These are phyloP conservation scores for Danio tinwini DNA, from an alignment of 2,797 vertebrate species.

Conservation along the genomic window DNA sequence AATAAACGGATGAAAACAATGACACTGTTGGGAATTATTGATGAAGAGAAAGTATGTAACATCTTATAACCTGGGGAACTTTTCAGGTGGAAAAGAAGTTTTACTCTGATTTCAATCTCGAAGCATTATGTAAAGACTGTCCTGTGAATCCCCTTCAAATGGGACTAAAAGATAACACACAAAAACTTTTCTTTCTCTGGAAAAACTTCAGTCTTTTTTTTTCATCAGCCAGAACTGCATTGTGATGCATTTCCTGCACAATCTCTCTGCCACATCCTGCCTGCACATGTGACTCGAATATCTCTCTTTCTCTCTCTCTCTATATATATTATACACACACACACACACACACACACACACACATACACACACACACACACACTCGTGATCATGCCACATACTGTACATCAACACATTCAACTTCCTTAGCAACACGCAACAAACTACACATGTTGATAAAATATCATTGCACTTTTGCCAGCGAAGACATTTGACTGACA, in stretches of 20 bases:
- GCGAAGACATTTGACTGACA: not conserved
- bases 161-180: not conserved
- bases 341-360: slow-evolving; percentile 40
- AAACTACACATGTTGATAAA: not conserved
- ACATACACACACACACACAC: slow-evolving; percentile 34
- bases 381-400: slow-evolving; percentile 36
- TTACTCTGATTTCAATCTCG: not conserved
- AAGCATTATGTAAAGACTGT: not conserved
- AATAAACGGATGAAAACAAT: not conserved
- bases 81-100: not conserved
- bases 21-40: not conserved
- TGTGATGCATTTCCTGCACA: slow-evolving; percentile 68
- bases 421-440: slow-evolving; percentile 1
- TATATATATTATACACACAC: not conserved
- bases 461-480: not conserved
- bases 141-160: slow-evolving; percentile 27
- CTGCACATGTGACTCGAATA: slow-evolving; percentile 51
- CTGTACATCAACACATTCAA: not conserved
- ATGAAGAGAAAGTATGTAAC: not conserved
- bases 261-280: slow-evolving; percentile 73
- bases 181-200: slow-evolving; percentile 27
- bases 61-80: slow-evolving; percentile 9
- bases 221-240: slow-evolving; percentile 61
- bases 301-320: not conserved
- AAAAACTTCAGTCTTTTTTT: slow-evolving; percentile 40